Evolutionary conservation across 2,888 invertebrate species (phyloP), one percentile per base, ranked within the genome.

Genomic region (Archips crataeganus): DNA sequence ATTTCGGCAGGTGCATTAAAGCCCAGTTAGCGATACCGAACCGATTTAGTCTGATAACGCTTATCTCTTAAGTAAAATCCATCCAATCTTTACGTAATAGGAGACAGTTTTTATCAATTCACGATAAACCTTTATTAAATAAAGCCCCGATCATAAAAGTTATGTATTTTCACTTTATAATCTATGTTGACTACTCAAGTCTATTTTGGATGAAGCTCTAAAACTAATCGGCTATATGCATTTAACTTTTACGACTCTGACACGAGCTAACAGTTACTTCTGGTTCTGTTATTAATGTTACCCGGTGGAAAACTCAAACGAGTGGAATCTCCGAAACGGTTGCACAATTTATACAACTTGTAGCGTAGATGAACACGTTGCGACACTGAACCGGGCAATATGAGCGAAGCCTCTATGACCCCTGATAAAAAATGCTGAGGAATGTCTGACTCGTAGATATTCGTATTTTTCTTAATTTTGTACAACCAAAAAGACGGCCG

Each of bases 251-350:
- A 74, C 69, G 69, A 54, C n/a, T 65, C 32, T 8, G 45, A 61
- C 60, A 70, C 65, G 70, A 65, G 74, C 51, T 49, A 74, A 70
- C 74, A 64, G 69, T 74, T 64, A 64, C 64, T 74, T 70, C 69
- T 74, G 74, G 70, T 74, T 67, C 57, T 70, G 65, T 70, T 74
- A 74, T 74, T 70, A 74, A 72, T 68, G 68, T 61, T 62, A 34
- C 36, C 57, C 59, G 68, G 71, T 62, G 71, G 63, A 70, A 74
- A 74, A 74, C 68, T 69, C 49, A 62, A 72, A 72, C 61, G 62
- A 69, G 64, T 74, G 45, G 69, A 74, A 74, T 74, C 70, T 65
- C 64, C 64, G 60, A 68, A 64, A 69, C 45, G 60, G 65, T 74
- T 74, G 70, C 70, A 51, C 74, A 74, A 74, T 70, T 73, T 74